A percentile compares a stretch with the other conserved stretches of the same genome.
These are phyloP conservation scores for Struthio camelus DNA, from an alignment of 2,113 vertebrate species.

Conservation along the genomic window DNA sequence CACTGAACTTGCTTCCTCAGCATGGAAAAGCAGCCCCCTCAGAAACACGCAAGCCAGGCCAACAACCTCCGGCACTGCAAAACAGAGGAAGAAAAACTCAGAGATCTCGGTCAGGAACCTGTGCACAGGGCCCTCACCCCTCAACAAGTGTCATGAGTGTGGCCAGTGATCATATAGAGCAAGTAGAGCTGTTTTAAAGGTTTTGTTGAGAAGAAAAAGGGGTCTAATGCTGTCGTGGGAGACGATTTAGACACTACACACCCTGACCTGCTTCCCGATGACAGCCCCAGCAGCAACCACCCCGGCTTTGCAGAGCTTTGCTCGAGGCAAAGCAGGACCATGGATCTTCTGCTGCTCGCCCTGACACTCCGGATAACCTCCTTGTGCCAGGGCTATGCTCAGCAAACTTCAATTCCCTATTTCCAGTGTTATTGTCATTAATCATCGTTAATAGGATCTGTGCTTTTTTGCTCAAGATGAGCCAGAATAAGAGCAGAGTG, in stretches of 20 bases:
- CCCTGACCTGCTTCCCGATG: neutral
- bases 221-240: too few relatives aligned
- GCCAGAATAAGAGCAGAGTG: neutral
- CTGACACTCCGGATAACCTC: neutral
- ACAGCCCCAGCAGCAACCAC: neutral
- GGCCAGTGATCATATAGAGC: neutral
- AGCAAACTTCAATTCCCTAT: neutral
- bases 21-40: neutral
- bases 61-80: neutral
- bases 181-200: neutral
- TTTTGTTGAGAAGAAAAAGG: neutral
- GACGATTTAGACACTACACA: neutral
- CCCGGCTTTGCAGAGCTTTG: neutral
- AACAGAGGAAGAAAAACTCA: neutral
- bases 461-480: neutral
- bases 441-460: neutral
- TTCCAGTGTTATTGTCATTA: neutral
- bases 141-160: neutral
- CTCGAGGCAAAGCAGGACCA: neutral
- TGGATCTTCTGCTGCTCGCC: neutral
- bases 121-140: neutral
- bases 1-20: neutral
- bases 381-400: neutral
- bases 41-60: fast-evolving
- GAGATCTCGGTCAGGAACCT: neutral